phyloP scores from a whole-genome alignment of 2,888 invertebrate genomes.

The Diaphora mendica region DNA sequence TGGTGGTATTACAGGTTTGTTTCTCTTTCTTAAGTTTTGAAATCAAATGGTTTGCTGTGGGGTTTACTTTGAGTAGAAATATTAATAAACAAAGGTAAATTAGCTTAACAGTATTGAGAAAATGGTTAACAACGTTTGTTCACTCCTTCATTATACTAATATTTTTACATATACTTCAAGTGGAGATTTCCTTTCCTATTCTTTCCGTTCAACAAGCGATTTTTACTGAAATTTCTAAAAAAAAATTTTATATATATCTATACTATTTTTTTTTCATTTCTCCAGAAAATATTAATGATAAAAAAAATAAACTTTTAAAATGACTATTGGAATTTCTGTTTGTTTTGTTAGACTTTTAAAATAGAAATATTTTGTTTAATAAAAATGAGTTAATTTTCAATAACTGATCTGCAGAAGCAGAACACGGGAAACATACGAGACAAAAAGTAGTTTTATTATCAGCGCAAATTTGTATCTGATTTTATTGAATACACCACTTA shows the following conservation, averaged over 20 bases:
- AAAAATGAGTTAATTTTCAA: not conserved
- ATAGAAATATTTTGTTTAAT: not conserved
- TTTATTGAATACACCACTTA: no score
- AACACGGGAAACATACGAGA: not conserved
- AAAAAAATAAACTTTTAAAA: no score
- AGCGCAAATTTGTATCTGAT: no score
- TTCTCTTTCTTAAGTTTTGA: conserved; percentile 56
- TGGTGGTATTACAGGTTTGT: conserved; percentile 70
- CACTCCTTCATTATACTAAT: conserved; percentile 38
- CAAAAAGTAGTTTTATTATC: not conserved
- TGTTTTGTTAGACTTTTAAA: no score
- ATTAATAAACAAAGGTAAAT: conserved; percentile 54
- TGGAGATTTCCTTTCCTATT: conserved; percentile 15
- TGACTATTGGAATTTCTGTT: no score
- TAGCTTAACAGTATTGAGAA: conserved; percentile 45
- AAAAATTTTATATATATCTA: no score
- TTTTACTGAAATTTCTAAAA: not conserved
- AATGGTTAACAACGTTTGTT: conserved; percentile 33
- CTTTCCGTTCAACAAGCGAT: no score
- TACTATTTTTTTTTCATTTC: no score
- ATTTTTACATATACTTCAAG: conserved; percentile 40
- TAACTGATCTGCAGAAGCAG: not conserved
- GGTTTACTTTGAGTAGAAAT: conserved; percentile 56
- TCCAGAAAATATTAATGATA: no score
- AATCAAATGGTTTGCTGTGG: conserved; percentile 62